A percentile compares a stretch with the other conserved stretches of the same genome.
These are phyloP conservation scores for Pseudochaenichthys georgianus DNA, from an alignment of 2,797 vertebrate species.

Conservation along the genomic window DNA sequence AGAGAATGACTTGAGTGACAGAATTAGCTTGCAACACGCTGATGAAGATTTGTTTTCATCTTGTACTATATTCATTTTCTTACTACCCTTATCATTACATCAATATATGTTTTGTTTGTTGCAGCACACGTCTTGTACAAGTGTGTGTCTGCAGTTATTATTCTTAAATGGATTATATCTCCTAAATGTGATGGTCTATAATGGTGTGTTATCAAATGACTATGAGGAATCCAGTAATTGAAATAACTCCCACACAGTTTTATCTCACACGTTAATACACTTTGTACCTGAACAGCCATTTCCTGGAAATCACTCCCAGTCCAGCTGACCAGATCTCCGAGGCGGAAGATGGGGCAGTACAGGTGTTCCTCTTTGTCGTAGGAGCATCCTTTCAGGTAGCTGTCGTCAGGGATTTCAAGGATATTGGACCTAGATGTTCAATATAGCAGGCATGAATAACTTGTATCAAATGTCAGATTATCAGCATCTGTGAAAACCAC, in stretches of 20 bases:
- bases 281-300: conserved; percentile 88
- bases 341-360: conserved; percentile 95
- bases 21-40: not conserved
- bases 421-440: conserved; percentile 88
- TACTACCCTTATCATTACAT: not conserved
- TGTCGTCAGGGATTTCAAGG: conserved; percentile 78
- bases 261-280: not conserved
- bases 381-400: conserved; percentile 91
- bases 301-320: conserved; percentile 89
- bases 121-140: not conserved
- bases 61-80: too few relatives aligned
- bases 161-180: not conserved
- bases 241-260: not conserved
- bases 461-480: not conserved
- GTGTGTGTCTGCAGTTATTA: not conserved
- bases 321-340: conserved; percentile 87
- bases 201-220: conserved; percentile 1
- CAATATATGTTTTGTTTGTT: not conserved
- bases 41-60: too few relatives aligned
- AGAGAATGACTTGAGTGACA: not conserved
- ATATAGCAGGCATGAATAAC: conserved; percentile 1
- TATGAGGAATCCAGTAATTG: conserved; percentile 4
- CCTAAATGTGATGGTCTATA: not conserved
- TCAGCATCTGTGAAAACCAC: not conserved
- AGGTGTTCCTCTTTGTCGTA: conserved; percentile 83